Evolutionary conservation across 1,140 invertebrate genomes (phyloP), one percentile per base, ranked within the genome.

Genomic region (Pissodes strobi): DNA sequence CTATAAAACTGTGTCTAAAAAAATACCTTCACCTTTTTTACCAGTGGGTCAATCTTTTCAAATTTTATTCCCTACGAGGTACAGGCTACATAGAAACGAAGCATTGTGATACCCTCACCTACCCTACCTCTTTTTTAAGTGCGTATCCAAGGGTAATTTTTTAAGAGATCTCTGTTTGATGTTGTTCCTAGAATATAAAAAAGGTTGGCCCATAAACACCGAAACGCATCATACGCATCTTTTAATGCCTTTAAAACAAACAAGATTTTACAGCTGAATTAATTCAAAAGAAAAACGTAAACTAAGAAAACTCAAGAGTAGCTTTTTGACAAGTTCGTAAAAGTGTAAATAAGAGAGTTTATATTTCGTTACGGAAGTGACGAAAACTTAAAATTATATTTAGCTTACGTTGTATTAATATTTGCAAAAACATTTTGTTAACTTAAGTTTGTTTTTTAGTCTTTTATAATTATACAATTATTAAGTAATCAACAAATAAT

Each of bases 401-500:
- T 63, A 65, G 65, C 65, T 67, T 67, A 67, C 43, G 65, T 64
- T 67, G 60, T 67, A 67, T 51, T 64, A 46, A 46, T 65, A 52
- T 58, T 65, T 65, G 63, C 63, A 59, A 58, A 46, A 18, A 57
- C 27, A 13, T 64, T 67, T 62, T 64, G 65, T 67, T 67, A 67
- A 60, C 45, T 67, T 67, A 67, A 67, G 65, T 64, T 67, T 63
- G 53, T 63, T 64, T 64, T 67, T 67, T 64, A 67, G 63, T 65
- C 63, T 65, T 65, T 65, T 65, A 65, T 65, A 65, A 64, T 65
- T 65, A 65, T 65, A 65, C 63, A 65, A 56, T 57, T 67, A 64
- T 60, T 67, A 67, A 67, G 60, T 67, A 67, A 67, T 55, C 65
- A 57, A 69, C 61, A 70, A 67, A 71, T 67, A 64, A 58, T 59